Conservation (phyloP, 2,797 vertebrate genomes). For the Oophaga sylvatica region DNA sequence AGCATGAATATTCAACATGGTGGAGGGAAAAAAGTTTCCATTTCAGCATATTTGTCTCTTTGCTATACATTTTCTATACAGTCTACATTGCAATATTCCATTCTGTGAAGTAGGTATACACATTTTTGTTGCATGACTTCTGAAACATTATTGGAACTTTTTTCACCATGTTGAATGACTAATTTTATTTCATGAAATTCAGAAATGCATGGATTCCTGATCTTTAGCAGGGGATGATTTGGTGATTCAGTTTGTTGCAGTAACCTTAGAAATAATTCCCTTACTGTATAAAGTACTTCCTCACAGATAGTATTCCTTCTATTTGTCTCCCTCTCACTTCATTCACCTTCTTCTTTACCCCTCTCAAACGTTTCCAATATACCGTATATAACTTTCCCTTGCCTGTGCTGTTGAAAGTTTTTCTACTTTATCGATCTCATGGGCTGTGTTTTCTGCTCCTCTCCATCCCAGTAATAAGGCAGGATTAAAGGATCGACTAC, state of each 20-base stretch:
- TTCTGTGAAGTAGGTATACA: neutral
- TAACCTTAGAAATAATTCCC: neutral
- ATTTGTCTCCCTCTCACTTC: neutral
- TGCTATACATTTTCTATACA: neutral
- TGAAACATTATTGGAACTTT: neutral
- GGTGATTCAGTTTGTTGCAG: neutral
- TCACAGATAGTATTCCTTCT: neutral
- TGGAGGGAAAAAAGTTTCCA: constrained; percentile 4
- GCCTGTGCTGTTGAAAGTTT: neutral
- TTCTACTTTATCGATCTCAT: neutral
- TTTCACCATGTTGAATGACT: constrained; percentile 42
- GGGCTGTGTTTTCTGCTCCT: neutral
- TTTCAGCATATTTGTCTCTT: neutral
- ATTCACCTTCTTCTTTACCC: neutral
- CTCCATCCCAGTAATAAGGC: constrained; percentile 77
- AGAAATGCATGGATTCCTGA: constrained; percentile 25
- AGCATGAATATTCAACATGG: constrained; percentile 49
- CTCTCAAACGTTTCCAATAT: neutral
- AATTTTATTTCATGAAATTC: neutral
- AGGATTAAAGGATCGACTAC: constrained; percentile 93
- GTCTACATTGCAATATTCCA: too few species aligned
- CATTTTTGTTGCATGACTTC: constrained; percentile 14
- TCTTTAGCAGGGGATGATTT: neutral
- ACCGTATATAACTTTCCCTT: neutral
- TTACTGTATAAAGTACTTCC: neutral